phyloP scores from a whole-genome alignment of 2,113 vertebrate genomes.

The Gallinago media region DNA sequence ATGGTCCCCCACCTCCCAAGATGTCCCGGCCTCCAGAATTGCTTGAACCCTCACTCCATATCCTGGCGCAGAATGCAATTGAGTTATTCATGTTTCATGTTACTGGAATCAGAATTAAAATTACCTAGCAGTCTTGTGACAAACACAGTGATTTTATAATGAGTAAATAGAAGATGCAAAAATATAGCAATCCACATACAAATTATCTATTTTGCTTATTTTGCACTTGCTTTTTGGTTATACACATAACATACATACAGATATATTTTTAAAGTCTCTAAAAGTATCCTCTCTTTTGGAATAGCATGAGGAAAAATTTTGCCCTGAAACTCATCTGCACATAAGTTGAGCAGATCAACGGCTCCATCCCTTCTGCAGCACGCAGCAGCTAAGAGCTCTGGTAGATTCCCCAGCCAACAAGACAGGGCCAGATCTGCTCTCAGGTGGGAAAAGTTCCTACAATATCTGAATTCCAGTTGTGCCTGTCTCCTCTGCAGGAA shows the following conservation, averaged over 20 bases:
- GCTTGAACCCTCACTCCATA: too few species aligned
- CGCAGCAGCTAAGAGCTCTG: background rate
- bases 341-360: background rate
- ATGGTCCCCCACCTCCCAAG: too few species aligned
- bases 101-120: background rate
- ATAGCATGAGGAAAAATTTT: background rate
- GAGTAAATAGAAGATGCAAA: background rate
- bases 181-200: background rate
- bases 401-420: background rate
- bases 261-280: background rate
- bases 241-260: background rate
- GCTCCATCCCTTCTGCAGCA: background rate
- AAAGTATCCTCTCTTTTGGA: background rate
- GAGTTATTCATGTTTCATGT: background rate
- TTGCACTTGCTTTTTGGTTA: background rate
- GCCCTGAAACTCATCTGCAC: background rate
- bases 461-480: background rate
- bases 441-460: background rate
- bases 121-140: background rate
- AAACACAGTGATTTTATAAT: background rate
- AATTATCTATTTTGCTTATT: background rate
- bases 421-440: background rate
- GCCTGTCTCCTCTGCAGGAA: background rate
- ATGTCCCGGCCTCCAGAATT: too few species aligned
- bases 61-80: too few species aligned